phyloP scores from a whole-genome alignment of 2,888 invertebrate species.

The Drosophila pseudotalamancana region DNA sequence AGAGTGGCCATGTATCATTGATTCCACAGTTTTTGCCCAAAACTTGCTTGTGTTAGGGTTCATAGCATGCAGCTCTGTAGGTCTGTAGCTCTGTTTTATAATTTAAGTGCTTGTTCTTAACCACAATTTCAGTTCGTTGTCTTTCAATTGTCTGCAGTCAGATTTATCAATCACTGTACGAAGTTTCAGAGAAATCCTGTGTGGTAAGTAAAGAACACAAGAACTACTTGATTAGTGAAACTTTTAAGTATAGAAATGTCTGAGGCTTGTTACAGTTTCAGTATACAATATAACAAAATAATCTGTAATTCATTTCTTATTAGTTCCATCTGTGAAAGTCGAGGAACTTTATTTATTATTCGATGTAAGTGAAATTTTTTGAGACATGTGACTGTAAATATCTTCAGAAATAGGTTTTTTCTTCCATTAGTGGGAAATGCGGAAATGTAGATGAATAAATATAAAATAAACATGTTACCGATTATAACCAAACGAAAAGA shows the following conservation, averaged over 20 bases:
- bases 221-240: neutral
- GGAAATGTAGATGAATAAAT: too few species aligned
- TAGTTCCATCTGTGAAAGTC: too few species aligned
- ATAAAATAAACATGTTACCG: too few species aligned
- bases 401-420: too few species aligned
- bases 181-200: slow-evolving; percentile 1
- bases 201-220: slow-evolving; percentile 3
- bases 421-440: too few species aligned
- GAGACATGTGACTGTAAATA: too few species aligned
- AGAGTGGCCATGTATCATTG: slow-evolving; percentile 42
- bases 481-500: too few species aligned
- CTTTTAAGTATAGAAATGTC: neutral
- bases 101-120: slow-evolving; percentile 42
- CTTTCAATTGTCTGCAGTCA: slow-evolving; percentile 11
- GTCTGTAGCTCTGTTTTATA: slow-evolving; percentile 31
- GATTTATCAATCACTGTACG: slow-evolving; percentile 25
- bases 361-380: too few species aligned
- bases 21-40: slow-evolving; percentile 21
- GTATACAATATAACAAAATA: too few species aligned
- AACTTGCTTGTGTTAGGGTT: slow-evolving; percentile 5
- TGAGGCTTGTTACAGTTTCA: too few species aligned
- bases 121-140: slow-evolving; percentile 29
- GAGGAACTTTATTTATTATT: too few species aligned
- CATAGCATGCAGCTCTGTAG: neutral
- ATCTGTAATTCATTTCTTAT: too few species aligned